These are phyloP conservation scores for Dryoscopus gambensis DNA, from an alignment of 2,113 vertebrate species.

Conservation along the genomic window DNA sequence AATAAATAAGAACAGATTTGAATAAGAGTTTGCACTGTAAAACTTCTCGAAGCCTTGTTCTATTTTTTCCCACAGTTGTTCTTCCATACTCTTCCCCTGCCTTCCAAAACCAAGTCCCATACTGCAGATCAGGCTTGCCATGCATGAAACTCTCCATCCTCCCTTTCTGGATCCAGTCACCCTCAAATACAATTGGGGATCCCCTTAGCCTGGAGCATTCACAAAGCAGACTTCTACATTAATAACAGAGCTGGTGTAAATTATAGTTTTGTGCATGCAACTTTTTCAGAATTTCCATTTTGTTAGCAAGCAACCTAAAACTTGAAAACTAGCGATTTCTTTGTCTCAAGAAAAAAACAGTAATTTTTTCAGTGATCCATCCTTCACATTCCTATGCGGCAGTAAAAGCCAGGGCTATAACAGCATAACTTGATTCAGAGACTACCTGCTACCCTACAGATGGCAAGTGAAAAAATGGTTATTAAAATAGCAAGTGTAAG, in stretches of 20 bases:
- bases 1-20: background rate
- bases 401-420: background rate
- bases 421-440: background rate
- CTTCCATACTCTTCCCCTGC: background rate
- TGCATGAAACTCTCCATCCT: background rate
- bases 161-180: background rate
- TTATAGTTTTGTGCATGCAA: background rate
- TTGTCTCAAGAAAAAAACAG: background rate
- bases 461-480: background rate
- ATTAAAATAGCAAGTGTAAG: background rate
- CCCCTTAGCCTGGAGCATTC: background rate
- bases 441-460: background rate
- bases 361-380: background rate
- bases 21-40: background rate
- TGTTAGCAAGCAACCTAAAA: background rate
- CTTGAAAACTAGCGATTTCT: background rate
- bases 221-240: background rate
- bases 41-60: background rate
- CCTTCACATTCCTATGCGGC: background rate
- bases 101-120: background rate
- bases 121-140: background rate
- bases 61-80: background rate
- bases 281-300: background rate
- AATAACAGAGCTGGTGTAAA: background rate
- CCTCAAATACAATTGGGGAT: background rate